These are phyloP conservation scores for Aplochiton taeniatus DNA, from an alignment of 2,797 vertebrate genomes.

Conservation along the genomic window DNA sequence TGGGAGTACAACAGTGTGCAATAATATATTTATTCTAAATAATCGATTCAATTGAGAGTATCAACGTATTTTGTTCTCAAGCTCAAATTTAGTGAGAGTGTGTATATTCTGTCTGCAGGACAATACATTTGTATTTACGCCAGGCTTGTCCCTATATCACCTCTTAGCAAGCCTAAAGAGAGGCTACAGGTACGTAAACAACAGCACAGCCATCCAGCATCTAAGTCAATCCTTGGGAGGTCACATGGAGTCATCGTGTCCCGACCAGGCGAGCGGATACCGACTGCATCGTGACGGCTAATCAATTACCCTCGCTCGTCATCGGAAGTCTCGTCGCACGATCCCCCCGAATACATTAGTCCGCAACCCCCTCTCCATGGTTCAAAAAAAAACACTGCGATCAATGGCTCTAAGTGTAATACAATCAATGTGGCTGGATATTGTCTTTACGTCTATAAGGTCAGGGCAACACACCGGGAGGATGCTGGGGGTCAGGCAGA, in stretches of 20 bases:
- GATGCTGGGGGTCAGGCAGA: no score
- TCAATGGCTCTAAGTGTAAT: constrained; percentile 64
- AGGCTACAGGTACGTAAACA: no score
- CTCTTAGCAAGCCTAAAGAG: no score
- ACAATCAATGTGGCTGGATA: constrained; percentile 52
- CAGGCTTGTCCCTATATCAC: no score
- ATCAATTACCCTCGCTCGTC: constrained; percentile 38
- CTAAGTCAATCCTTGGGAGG: no score
- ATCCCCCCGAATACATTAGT: constrained; percentile 8
- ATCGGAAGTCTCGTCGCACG: constrained; percentile 31
- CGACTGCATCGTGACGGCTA: constrained; percentile 23
- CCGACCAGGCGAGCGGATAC: no score
- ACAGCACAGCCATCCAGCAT: no score
- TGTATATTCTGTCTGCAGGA: constrained; percentile 4
- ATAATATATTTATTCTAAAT: no score
- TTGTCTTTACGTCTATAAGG: constrained; percentile 41
- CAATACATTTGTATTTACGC: constrained; percentile 2
- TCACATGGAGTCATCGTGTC: no score
- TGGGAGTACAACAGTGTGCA: no score
- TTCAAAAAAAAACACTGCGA: constrained; percentile 53
- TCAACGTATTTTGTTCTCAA: no score
- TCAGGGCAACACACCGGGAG: constrained; percentile 42
- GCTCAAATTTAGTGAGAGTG: constrained; percentile 8
- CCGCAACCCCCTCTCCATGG: constrained; percentile 24
- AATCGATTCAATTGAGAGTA: no score